Conservation (phyloP, 2,113 vertebrate species). For the Tachysurus vachellii region DNA sequence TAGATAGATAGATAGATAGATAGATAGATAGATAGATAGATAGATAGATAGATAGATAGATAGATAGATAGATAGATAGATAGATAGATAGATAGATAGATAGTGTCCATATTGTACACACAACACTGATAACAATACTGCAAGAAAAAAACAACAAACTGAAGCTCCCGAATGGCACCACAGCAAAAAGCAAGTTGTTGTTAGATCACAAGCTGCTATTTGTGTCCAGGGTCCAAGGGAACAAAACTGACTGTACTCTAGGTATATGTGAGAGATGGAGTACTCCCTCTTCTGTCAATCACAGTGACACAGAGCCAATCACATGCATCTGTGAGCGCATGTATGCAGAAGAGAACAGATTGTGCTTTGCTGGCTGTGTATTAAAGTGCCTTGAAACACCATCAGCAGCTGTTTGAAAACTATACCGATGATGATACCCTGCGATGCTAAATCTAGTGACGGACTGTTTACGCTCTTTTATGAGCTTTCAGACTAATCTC, state of each 20-base stretch:
- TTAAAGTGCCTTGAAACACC: neutral
- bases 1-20: too few relatives aligned
- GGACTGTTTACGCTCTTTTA: neutral
- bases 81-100: too few relatives aligned
- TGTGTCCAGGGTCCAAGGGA: neutral
- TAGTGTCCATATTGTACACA: too few relatives aligned
- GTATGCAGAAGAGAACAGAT: neutral
- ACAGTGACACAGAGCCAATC: neutral
- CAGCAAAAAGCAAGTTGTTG: neutral
- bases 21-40: too few relatives aligned
- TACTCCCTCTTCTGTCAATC: neutral
- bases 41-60: too few relatives aligned
- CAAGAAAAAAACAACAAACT: neutral
- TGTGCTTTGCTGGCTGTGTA: neutral
- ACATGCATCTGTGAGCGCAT: neutral
- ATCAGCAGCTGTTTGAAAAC: neutral
- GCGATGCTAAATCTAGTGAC: neutral
- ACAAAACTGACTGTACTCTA: neutral
- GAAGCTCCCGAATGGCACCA: neutral
- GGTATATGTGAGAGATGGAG: neutral
- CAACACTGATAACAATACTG: neutral
- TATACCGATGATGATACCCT: neutral
- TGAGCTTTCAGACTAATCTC: neutral
- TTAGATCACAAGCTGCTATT: neutral
- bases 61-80: too few relatives aligned